These are phyloP conservation scores for Pollenia angustigena DNA, from an alignment of 2,888 invertebrate genomes.

Conservation along the genomic window DNA sequence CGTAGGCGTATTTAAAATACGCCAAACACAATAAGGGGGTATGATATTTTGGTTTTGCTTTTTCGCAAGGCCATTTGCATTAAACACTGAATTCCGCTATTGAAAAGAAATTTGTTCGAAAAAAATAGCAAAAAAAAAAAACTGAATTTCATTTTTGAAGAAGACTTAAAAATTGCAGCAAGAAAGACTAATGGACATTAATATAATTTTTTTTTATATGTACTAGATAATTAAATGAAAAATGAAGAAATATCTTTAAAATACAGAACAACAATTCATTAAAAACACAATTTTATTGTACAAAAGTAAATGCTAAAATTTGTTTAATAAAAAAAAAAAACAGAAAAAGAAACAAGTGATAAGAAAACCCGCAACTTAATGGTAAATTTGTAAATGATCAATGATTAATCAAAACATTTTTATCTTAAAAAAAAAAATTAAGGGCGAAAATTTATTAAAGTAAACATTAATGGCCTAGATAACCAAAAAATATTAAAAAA, in stretches of 20 bases:
- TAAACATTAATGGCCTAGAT: conserved; percentile 40
- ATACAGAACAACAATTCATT: background rate
- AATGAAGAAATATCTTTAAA: conserved; percentile 27
- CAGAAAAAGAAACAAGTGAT: background rate
- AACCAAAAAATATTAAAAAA: conserved; percentile 2
- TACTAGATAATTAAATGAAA: background rate
- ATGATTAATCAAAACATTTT: conserved; percentile 24
- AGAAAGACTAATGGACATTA: background rate
- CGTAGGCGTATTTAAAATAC: too few relatives aligned
- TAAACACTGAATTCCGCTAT: too few relatives aligned
- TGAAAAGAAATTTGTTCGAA: too few relatives aligned
- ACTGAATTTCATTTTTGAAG: too few relatives aligned
- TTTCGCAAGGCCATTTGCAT: too few relatives aligned
- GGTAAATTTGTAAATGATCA: conserved; percentile 12
- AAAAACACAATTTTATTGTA: conserved; percentile 2
- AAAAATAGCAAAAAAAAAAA: too few relatives aligned
- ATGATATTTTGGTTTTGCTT: too few relatives aligned
- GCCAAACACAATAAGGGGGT: too few relatives aligned
- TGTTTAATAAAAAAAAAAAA: background rate
- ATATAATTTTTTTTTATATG: background rate
- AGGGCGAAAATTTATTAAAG: background rate
- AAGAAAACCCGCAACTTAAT: conserved; percentile 10
- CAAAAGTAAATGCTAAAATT: conserved; percentile 17
- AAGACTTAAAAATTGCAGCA: too few relatives aligned
- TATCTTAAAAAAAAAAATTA: conserved; percentile 2